Evolutionary conservation across 1,140 invertebrate genomes (phyloP).

Genomic region (Diploscapter pachys): DNA sequence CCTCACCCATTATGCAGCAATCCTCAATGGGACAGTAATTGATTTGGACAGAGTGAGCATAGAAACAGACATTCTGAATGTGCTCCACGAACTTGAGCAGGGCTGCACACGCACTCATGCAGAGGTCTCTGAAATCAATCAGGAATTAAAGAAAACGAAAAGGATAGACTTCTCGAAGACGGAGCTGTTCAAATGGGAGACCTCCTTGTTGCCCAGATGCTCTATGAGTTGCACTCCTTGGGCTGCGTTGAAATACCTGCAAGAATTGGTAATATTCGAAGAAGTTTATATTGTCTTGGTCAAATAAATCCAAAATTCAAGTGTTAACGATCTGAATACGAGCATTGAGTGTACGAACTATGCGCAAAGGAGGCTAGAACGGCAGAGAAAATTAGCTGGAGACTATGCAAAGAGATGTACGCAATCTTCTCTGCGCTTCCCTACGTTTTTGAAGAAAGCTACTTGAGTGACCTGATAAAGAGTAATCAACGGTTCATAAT

Average conservation of each 20-base stretch:
- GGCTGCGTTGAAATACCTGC: constrained; percentile 21
- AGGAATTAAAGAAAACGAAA: not conserved
- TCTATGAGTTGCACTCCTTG: constrained; percentile 5
- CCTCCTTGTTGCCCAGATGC: constrained; percentile 17
- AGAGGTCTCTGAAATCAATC: not conserved
- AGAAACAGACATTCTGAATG: constrained; percentile 75
- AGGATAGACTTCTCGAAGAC: not conserved
- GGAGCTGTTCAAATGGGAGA: constrained; percentile 4
- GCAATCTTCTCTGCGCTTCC: constrained; percentile 1
- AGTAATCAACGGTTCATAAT: too few relatives aligned
- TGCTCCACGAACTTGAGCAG: constrained; percentile 66
- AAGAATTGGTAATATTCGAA: not conserved
- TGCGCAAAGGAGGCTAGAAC: too few relatives aligned
- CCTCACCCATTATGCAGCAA: constrained; percentile 75
- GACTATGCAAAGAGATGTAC: too few relatives aligned
- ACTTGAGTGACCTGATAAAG: too few relatives aligned
- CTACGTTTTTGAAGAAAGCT: too few relatives aligned
- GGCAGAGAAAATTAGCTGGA: too few relatives aligned
- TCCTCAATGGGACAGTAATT: constrained; percentile 77
- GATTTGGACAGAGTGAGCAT: constrained; percentile 73
- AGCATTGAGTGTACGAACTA: not conserved
- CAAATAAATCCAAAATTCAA: constrained; percentile 4
- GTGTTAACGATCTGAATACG: constrained; percentile 11
- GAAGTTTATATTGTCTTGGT: not conserved
- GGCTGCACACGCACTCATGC: constrained; percentile 13